phyloP scores from a whole-genome alignment of 1,140 invertebrate species.

The Drosophila tani region DNA sequence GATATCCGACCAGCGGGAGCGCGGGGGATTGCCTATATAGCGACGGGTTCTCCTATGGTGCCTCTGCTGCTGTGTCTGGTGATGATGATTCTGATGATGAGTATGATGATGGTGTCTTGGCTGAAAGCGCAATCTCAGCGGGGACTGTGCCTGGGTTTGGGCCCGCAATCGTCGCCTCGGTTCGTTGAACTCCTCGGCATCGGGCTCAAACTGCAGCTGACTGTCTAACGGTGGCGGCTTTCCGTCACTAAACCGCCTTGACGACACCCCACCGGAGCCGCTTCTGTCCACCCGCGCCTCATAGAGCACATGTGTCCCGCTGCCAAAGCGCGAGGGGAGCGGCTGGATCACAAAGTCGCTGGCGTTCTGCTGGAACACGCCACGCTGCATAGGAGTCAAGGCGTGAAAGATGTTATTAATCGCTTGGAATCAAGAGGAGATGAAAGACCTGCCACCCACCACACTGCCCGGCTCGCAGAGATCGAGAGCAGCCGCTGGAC shows the following conservation, averaged over 20 bases:
- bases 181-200: constrained; percentile 74
- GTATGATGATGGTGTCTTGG: constrained; percentile 70
- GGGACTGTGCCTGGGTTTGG: constrained; percentile 40
- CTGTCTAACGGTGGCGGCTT: constrained; percentile 49
- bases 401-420: constrained; percentile 10
- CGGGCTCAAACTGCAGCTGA: constrained; percentile 79
- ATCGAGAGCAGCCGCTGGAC: constrained; percentile 86
- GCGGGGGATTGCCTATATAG: constrained; percentile 33
- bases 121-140: constrained; percentile 69
- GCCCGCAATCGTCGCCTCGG: constrained; percentile 41
- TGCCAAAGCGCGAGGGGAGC: constrained; percentile 87
- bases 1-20: constrained; percentile 66
- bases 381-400: constrained; percentile 62
- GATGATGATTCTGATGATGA: constrained; percentile 28
- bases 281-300: constrained; percentile 59
- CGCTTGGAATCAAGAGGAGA: not conserved
- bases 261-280: constrained; percentile 11
- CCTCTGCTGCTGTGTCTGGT: too few relatives aligned
- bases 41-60: constrained; percentile 40
- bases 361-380: constrained; percentile 79
- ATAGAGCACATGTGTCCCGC: constrained; percentile 73
- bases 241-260: constrained; percentile 13
- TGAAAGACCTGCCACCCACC: constrained; percentile 57
- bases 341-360: constrained; percentile 86
- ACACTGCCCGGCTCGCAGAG: constrained; percentile 86